These are phyloP conservation scores for Clitarchus hookeri DNA, from an alignment of 2,888 invertebrate genomes.

Conservation along the genomic window DNA sequence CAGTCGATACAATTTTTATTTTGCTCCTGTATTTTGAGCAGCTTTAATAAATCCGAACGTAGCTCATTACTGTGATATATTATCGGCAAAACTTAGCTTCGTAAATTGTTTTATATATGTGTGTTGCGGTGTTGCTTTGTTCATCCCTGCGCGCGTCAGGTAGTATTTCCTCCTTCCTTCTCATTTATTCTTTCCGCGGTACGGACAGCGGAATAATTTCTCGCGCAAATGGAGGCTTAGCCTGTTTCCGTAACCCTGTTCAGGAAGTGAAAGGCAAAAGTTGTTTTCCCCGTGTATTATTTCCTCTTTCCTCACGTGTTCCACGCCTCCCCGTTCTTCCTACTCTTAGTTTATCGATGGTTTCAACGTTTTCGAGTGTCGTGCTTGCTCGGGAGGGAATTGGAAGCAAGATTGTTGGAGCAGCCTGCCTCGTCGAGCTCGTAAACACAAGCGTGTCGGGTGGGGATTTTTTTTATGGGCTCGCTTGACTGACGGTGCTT, in stretches of 20 bases:
- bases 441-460: not conserved
- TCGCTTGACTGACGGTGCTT: not conserved
- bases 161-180: no score
- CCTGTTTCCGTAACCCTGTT: not conserved
- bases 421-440: not conserved
- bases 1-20: no score
- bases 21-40: no score
- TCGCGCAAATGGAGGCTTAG: not conserved
- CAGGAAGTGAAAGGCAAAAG: not conserved
- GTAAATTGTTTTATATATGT: no score
- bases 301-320: not conserved
- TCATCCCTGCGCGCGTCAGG: no score
- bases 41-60: no score
- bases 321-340: no score
- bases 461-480: not conserved
- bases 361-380: not conserved
- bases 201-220: not conserved
- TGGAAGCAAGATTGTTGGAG: not conserved
- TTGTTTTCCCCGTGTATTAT: not conserved
- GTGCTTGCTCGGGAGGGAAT: not conserved
- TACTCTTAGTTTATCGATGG: not conserved
- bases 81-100: no score
- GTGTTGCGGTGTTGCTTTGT: no score
- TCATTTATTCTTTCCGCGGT: not conserved
- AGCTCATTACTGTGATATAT: no score